Conservation (phyloP, 1,140 invertebrate genomes). For the Condylostylus longicornis region DNA sequence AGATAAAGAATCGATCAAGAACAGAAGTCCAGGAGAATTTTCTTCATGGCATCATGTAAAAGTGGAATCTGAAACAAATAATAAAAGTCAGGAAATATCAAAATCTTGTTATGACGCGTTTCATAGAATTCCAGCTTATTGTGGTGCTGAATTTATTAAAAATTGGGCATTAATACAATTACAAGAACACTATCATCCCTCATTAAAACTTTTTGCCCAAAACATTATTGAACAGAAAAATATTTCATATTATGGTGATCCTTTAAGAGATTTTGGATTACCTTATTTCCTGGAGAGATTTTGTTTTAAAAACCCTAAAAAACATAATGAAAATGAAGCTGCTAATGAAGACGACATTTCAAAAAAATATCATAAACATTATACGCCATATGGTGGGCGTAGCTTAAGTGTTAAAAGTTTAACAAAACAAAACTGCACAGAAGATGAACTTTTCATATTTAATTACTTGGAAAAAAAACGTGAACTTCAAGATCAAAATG, state of each 20-base stretch:
- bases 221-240: constrained; percentile 59
- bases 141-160: constrained; percentile 51
- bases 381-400: constrained; percentile 18
- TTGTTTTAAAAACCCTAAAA: constrained; percentile 93
- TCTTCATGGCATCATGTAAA: constrained; percentile 24
- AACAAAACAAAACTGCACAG: constrained; percentile 22
- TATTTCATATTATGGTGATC: constrained; percentile 81
- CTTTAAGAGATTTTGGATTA: constrained; percentile 77
- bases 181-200: constrained; percentile 74
- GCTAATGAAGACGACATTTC: constrained; percentile 16
- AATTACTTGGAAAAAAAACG: constrained; percentile 30
- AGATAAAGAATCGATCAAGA: constrained; percentile 7
- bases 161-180: constrained; percentile 60
- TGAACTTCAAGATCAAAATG: no score
- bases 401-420: constrained; percentile 21
- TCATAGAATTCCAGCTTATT: constrained; percentile 68
- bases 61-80: constrained; percentile 2
- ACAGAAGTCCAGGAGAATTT: neutral
- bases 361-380: constrained; percentile 15
- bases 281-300: constrained; percentile 87
- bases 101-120: constrained; percentile 48
- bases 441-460: constrained; percentile 31
- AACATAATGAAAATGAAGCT: constrained; percentile 34
- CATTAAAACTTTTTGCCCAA: constrained; percentile 73
- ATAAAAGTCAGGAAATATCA: constrained; percentile 10